Percentiles rank a stretch among this genome's conserved stretches.
These are phyloP conservation scores for Cyanistes caeruleus DNA, from an alignment of 2,113 vertebrate species.

Conservation along the genomic window DNA sequence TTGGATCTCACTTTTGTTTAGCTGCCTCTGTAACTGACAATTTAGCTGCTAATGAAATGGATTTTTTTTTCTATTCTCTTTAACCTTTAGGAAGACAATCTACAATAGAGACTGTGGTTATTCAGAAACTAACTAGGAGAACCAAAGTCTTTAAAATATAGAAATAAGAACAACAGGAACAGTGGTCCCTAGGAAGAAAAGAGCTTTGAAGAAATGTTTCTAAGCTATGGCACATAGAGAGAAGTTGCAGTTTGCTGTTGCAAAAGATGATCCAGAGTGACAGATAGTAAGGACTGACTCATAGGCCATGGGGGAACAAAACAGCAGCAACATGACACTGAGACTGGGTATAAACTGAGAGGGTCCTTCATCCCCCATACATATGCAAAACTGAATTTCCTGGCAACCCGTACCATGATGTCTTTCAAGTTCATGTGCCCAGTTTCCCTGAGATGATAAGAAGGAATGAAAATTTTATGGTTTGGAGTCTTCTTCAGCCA, in stretches of 20 bases:
- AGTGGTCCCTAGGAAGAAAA: not conserved
- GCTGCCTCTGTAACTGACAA: not conserved
- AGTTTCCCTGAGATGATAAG: not conserved
- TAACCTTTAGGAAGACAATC: not conserved
- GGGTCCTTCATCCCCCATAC: not conserved
- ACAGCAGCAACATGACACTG: not conserved
- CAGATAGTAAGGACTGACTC: not conserved
- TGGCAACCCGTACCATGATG: not conserved
- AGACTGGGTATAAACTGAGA: not conserved
- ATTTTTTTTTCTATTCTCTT: not conserved
- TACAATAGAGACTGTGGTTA: not conserved
- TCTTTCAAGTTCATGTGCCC: not conserved
- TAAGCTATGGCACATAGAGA: not conserved
- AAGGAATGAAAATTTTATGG: not conserved
- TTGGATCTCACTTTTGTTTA: not conserved
- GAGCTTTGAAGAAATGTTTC: not conserved
- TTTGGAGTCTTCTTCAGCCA: not conserved
- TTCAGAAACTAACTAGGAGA: not conserved
- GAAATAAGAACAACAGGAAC: not conserved
- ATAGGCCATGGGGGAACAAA: accelerated
- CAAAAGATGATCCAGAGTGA: not conserved
- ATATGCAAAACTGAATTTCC: not conserved
- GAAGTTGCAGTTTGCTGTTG: not conserved
- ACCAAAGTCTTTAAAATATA: not conserved
- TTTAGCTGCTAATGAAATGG: not conserved